Percentiles rank a stretch among this genome's conserved stretches.
Evolutionary conservation across 2,888 invertebrate genomes (phyloP).

Genomic region (Eupithecia subfuscata): DNA sequence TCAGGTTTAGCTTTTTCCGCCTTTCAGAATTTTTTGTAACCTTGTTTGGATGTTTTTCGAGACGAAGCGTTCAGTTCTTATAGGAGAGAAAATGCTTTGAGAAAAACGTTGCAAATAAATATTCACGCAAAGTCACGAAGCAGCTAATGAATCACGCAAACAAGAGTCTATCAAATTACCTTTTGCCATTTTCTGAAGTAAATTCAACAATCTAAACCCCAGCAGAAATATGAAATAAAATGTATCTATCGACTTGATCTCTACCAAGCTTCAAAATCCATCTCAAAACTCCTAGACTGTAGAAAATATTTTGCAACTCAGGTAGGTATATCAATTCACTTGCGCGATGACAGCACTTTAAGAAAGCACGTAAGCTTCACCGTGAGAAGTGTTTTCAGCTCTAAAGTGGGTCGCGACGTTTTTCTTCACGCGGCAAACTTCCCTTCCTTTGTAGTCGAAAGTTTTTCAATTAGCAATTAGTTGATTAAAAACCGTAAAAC

Average conservation of each 20-base stretch:
- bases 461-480: constrained; percentile 78
- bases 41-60: background rate
- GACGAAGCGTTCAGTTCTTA: background rate
- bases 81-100: background rate
- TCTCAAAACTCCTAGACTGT: background rate
- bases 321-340: constrained; percentile 27
- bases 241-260: background rate
- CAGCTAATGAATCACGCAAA: constrained; percentile 15
- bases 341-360: constrained; percentile 35
- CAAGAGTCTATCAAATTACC: background rate
- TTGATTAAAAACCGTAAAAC: constrained; percentile 62
- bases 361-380: constrained; percentile 34
- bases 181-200: constrained; percentile 18
- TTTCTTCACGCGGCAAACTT: constrained; percentile 59
- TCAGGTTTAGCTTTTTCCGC: constrained; percentile 16
- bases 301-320: constrained; percentile 15
- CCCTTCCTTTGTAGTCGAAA: constrained; percentile 58
- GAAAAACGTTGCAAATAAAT: background rate
- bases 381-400: constrained; percentile 57
- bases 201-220: constrained; percentile 12
- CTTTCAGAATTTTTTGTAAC: background rate
- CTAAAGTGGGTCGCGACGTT: constrained; percentile 62
- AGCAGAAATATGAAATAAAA: background rate
- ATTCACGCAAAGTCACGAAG: constrained; percentile 2
- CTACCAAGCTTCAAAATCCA: constrained; percentile 7